Evolutionary conservation across 2,888 invertebrate species (phyloP), one percentile per base, ranked within the genome.

Genomic region (Anagyrus pseudococci): DNA sequence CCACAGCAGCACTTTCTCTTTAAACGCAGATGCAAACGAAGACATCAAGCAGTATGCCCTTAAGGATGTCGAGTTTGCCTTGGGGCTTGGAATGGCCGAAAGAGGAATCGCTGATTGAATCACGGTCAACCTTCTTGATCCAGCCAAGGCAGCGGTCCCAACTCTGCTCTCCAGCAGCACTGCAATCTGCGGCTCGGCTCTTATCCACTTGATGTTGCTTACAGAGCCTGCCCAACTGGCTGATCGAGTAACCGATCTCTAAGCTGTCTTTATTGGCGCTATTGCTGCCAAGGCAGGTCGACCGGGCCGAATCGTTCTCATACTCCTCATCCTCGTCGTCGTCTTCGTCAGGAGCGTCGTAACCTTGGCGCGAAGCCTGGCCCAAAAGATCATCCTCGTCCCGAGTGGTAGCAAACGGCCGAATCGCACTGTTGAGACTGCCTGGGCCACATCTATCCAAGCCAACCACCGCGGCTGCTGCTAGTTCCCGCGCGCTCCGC

Each of bases 1-100:
- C 33, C 10, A 8, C 33, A 37, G 33, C 15, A 37, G 33, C 33
- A 37, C 13, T 10, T 60, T 47, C 33, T 2, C 8, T 25, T 73
- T 56, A 78, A 53, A 77, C 73, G 67, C 77, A 78, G 59, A 77
- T 76, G 64, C 77, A 77, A 46, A 78, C 75, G 47, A 78, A 78
- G 44, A 77, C 71, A 66, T 78, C 77, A 56, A 78, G 70, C 2
- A 78, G 69, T 56, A 78, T 78, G 41, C 77, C 74, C 62, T 77
- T 78, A 25, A 78, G 66, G 41, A 77, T 78, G 50, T 75, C 75
- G 6, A 77, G 66, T 55, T 75, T 78, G 43, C 77, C 74, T 59
- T 78, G 76, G 2, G 73, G 73, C 63, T 77, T 77, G 8, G 67
- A 71, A 37, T 72, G 73, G 17, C 71, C 70, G 26, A 72, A 64